A percentile compares a stretch with the other conserved stretches of the same genome.
phyloP scores from a whole-genome alignment of 2,797 vertebrate species.

The Rhincodon typus region DNA sequence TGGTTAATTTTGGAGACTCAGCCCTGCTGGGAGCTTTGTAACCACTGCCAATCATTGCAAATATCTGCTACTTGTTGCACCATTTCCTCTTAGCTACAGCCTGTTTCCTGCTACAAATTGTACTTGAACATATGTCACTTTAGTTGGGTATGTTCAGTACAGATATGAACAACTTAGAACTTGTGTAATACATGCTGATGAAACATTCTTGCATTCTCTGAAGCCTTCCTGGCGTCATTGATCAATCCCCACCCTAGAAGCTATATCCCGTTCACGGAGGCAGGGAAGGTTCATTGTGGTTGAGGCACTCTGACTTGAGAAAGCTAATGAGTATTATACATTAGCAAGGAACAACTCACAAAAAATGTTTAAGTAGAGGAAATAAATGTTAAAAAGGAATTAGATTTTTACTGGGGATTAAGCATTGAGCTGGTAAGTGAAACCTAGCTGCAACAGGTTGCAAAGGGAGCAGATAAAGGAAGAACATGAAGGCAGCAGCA shows the following conservation, averaged over 20 bases:
- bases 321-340: neutral
- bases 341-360: neutral
- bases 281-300: neutral
- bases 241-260: neutral
- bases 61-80: neutral
- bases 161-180: neutral
- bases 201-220: neutral
- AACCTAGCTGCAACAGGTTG: neutral
- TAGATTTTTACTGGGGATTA: neutral
- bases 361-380: neutral
- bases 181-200: conserved; percentile 1
- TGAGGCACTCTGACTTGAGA: neutral
- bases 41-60: neutral
- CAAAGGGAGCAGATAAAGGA: neutral
- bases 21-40: neutral
- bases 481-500: neutral
- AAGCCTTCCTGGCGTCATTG: neutral
- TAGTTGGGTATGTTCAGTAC: neutral
- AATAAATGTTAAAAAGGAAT: neutral
- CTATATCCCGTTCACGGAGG: neutral
- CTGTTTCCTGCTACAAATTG: conserved; percentile 31
- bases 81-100: conserved; percentile 5
- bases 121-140: neutral
- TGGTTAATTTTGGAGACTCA: neutral
- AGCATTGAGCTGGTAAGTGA: neutral